Evolutionary conservation across 1,140 invertebrate genomes (phyloP).

Genomic region (Drosophila pallidifrons): DNA sequence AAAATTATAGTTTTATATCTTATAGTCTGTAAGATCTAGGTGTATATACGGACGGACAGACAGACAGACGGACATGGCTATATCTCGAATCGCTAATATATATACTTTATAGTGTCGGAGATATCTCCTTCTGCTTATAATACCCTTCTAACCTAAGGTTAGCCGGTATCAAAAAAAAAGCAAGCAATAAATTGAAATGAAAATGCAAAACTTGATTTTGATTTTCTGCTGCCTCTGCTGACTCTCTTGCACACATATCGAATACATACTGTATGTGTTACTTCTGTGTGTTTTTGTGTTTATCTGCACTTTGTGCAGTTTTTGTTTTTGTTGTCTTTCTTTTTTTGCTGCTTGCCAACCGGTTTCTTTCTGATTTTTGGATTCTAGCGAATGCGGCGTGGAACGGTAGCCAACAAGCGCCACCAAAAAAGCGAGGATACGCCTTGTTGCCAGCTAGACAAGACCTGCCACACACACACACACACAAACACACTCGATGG

Average conservation of each 20-base stretch:
- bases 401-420: conserved; percentile 76
- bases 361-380: conserved; percentile 56
- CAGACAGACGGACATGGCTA: no score
- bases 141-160: no score
- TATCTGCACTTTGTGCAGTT: conserved; percentile 28
- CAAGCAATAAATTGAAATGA: conserved; percentile 77
- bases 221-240: background rate
- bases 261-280: background rate
- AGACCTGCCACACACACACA: conserved; percentile 50
- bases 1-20: no score
- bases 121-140: no score
- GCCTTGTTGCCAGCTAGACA: conserved; percentile 40
- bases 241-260: background rate
- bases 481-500: background rate
- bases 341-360: conserved; percentile 45
- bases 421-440: conserved; percentile 53
- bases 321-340: conserved; percentile 29
- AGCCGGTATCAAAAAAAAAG: conserved; percentile 21
- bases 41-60: no score
- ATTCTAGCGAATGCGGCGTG: conserved; percentile 46
- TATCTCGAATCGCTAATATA: no score
- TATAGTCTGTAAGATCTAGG: no score
- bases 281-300: background rate
- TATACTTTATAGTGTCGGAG: no score
- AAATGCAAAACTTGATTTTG: conserved; percentile 72